A percentile compares a stretch with the other conserved stretches of the same genome.
phyloP scores from a whole-genome alignment of 1,140 invertebrate genomes.

The Drosophila azteca region DNA sequence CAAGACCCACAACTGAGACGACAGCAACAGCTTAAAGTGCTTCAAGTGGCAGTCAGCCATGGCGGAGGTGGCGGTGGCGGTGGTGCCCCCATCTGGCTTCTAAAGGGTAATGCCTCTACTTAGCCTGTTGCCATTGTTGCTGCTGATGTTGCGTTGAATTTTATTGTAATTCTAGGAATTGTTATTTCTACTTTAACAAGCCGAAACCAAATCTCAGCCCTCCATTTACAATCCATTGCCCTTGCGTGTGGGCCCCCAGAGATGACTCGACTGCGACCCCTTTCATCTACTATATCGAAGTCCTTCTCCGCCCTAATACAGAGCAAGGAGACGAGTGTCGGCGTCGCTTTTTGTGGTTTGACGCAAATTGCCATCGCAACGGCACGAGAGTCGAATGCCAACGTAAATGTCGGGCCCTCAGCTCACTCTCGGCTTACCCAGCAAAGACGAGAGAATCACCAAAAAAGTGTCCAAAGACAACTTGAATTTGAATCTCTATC shows the following conservation, averaged over 20 bases:
- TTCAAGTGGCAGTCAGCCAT: constrained; percentile 36
- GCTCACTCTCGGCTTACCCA: constrained; percentile 40
- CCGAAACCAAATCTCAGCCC: constrained; percentile 62
- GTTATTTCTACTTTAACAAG: constrained; percentile 78
- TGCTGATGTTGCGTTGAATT: constrained; percentile 57
- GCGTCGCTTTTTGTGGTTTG: constrained; percentile 58
- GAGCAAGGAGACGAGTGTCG: constrained; percentile 23
- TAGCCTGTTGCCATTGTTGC: constrained; percentile 59
- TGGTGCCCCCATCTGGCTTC: neutral
- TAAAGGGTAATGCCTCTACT: constrained; percentile 74
- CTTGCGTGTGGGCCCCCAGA: constrained; percentile 32
- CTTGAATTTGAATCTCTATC: neutral
- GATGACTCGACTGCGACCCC: constrained; percentile 30
- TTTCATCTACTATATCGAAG: neutral
- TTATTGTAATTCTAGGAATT: constrained; percentile 79
- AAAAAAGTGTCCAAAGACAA: constrained; percentile 11
- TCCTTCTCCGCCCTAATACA: neutral
- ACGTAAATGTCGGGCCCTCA: constrained; percentile 29
- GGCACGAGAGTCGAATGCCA: constrained; percentile 13
- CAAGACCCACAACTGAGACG: constrained; percentile 30
- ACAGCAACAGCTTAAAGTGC: constrained; percentile 69
- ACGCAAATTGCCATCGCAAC: constrained; percentile 66
- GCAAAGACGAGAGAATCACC: constrained; percentile 30
- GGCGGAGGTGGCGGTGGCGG: neutral
- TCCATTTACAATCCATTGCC: constrained; percentile 34